A percentile compares a stretch with the other conserved stretches of the same genome.
Conservation (phyloP, 2,113 vertebrate species). For the Tyto alba region DNA sequence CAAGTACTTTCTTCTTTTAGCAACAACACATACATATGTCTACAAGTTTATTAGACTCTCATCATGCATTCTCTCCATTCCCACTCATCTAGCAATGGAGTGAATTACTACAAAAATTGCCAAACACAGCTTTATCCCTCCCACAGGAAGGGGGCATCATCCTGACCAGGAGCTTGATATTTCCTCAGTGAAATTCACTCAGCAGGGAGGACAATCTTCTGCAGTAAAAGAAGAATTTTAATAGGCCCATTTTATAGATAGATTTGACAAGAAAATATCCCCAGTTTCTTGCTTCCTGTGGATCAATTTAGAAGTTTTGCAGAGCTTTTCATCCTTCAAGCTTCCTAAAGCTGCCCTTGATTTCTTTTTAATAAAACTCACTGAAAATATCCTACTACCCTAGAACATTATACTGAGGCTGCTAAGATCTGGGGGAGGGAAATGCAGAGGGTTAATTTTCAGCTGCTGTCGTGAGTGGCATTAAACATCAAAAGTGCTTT, state of each 20-base stretch:
- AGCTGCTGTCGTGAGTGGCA: not conserved
- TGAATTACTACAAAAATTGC: not conserved
- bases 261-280: slow-evolving; percentile 13
- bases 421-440: not conserved
- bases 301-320: not conserved
- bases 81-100: not conserved
- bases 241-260: not conserved
- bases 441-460: slow-evolving; percentile 42
- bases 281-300: not conserved
- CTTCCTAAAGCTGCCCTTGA: slow-evolving; percentile 27
- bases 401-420: not conserved
- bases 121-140: not conserved
- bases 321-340: slow-evolving; percentile 25
- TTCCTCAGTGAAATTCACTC: not conserved
- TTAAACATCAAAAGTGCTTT: slow-evolving; percentile 57
- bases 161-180: not conserved
- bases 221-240: not conserved
- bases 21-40: not conserved
- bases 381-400: not conserved
- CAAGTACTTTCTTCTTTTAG: not conserved
- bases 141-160: not conserved
- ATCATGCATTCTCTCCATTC: not conserved
- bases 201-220: not conserved
- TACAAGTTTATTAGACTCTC: not conserved
- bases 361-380: slow-evolving; percentile 35